phyloP scores from a whole-genome alignment of 2,888 invertebrate genomes.

The Cryptocephalus primarius region DNA sequence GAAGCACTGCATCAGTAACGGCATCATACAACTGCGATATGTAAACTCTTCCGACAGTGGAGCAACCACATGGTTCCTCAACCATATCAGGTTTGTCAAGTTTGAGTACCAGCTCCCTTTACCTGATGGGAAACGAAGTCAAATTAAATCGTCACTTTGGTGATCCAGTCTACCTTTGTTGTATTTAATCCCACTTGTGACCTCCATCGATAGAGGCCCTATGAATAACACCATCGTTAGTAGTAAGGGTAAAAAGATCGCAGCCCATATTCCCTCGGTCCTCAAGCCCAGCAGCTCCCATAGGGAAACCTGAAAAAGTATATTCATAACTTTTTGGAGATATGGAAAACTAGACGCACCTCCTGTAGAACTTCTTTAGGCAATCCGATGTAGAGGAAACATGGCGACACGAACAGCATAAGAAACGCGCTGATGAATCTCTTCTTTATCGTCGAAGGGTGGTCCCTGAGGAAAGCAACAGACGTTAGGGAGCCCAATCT shows the following conservation, averaged over 20 bases:
- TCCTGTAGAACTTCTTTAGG: slow-evolving; percentile 49
- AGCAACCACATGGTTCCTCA: slow-evolving; percentile 81
- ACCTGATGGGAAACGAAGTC: slow-evolving; percentile 19
- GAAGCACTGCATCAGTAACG: slow-evolving; percentile 75
- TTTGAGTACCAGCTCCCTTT: slow-evolving; percentile 52
- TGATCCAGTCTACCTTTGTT: background rate
- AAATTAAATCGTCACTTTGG: background rate
- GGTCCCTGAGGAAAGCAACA: slow-evolving; percentile 54
- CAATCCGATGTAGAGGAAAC: slow-evolving; percentile 64
- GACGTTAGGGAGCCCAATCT: background rate
- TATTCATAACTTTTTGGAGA: background rate
- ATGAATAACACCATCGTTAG: slow-evolving; percentile 72
- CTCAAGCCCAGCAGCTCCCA: slow-evolving; percentile 67
- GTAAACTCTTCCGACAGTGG: slow-evolving; percentile 94
- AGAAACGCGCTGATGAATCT: slow-evolving; percentile 77
- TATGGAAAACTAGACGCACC: slow-evolving; percentile 28
- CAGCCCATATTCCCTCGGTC: slow-evolving; percentile 59
- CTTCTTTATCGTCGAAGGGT: slow-evolving; percentile 77
- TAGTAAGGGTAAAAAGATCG: slow-evolving; percentile 60
- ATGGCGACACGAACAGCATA: slow-evolving; percentile 70
- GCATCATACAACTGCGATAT: slow-evolving; percentile 91
- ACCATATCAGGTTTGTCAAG: slow-evolving; percentile 66
- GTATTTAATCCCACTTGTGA: slow-evolving; percentile 44
- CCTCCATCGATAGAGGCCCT: slow-evolving; percentile 71
- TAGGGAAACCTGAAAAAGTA: slow-evolving; percentile 44